Evolutionary conservation across 1,140 invertebrate genomes (phyloP), one percentile per base, ranked within the genome.

Genomic region (Pinna nobilis): DNA sequence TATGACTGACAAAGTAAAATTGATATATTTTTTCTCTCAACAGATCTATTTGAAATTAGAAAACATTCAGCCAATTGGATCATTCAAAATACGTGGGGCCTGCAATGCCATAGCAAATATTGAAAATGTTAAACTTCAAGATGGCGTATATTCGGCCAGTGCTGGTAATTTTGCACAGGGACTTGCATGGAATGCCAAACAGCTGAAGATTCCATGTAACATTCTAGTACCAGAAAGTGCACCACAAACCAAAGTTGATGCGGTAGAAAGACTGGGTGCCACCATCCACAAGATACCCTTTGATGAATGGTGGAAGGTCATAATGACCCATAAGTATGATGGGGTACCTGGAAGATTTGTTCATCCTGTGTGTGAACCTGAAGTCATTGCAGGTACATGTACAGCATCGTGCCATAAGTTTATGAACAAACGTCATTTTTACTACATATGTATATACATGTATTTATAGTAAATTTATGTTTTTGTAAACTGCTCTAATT

Each of bases 91-190:
- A 18, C 47, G 85, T 33, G 84, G 83, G 32, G 83, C 85, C 23
- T 79, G 71, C 53, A 84, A 85, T 70, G 82, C 82, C 6, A 69
- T 87, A 11, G 49, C 59, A 18, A 61, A 64, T 18, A n/a, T 84
- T 18, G 32, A 77, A 15, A 13, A 37, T n/a, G 75, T 76, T 9
- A 53, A 71, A 44, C 33, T 84, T 11, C 73, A 67, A 32, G 53
- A 76, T 32, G 83, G 83, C 9, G 78, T 87, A 7, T 86, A 81
- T 50, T 85, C 84, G 11, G 83, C 83, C 1, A 86, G 84, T 79
- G 80, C 82, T n/a, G 85, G 85, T 2, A 87, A 87, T 65, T 86
- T 87, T 74, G 84, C 83, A n/a, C 80, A 83, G 65, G 84, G 79
- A 4, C 51, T 81, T 20, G 80, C 85, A 11, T 84, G 78, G 78